A percentile compares a stretch with the other conserved stretches of the same genome.
These are phyloP conservation scores for Caenorhabditis uteleia DNA, from an alignment of 2,888 invertebrate species.

Conservation along the genomic window DNA sequence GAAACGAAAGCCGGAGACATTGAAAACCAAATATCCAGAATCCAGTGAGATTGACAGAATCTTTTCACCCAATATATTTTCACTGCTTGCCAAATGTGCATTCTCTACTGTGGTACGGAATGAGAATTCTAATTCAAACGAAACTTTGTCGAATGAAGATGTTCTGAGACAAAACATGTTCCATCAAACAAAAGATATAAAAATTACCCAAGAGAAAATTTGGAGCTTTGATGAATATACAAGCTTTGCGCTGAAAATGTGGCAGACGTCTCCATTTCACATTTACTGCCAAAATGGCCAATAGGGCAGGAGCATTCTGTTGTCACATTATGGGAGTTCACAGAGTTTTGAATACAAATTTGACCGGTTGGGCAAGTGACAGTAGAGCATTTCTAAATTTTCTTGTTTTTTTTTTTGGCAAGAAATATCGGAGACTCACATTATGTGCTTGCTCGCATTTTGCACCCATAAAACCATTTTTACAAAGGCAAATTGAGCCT, in stretches of 20 bases:
- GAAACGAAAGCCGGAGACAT: slow-evolving; percentile 41
- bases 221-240: slow-evolving; percentile 54
- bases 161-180: slow-evolving; percentile 12
- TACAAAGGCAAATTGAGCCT: slow-evolving; percentile 47
- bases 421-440: slow-evolving; percentile 31
- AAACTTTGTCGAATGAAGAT: slow-evolving; percentile 28
- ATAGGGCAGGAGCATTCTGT: slow-evolving; percentile 40
- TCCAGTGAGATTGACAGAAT: slow-evolving; percentile 38
- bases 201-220: slow-evolving; percentile 50
- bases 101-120: slow-evolving; percentile 63
- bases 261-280: slow-evolving; percentile 46
- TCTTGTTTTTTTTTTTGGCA: not conserved
- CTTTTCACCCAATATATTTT: slow-evolving; percentile 58
- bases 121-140: slow-evolving; percentile 51
- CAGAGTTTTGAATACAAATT: slow-evolving; percentile 18
- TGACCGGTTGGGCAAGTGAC: slow-evolving; percentile 24
- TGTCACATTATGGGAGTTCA: slow-evolving; percentile 12
- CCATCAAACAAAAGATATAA: not conserved
- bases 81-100: slow-evolving; percentile 60
- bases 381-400: slow-evolving; percentile 34
- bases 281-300: slow-evolving; percentile 46
- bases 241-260: slow-evolving; percentile 54
- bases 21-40: slow-evolving; percentile 49
- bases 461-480: slow-evolving; percentile 42
- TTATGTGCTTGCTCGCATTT: slow-evolving; percentile 41